Base-by-base conservation (phyloP, 1,140 invertebrate species). In the Ectropis grisescens region DNA sequence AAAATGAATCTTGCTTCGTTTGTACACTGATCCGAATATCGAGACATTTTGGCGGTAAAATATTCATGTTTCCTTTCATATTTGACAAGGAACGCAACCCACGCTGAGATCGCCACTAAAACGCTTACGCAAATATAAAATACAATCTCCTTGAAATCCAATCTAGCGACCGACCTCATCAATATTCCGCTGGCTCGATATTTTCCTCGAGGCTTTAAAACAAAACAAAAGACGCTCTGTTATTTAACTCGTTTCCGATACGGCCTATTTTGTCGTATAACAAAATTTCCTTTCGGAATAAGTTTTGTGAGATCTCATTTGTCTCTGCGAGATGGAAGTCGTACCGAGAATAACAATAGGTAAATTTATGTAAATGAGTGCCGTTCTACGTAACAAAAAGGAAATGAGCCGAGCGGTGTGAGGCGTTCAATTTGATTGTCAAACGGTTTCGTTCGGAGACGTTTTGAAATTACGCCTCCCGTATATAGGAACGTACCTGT, bases 201-300 rank as follows among this genome's bases (percentile, higher is more conserved):
- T 76, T 76, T 68, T 67, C 57, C 51, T 47, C 41, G 59, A 58
- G 58, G 51, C 58, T 55, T 57, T 45, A 56, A 62, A 72, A 69
- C 67, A 75, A 75, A 75, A 69, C 58, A 59, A 60, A 67, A 74
- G 68, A 65, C 66, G 59, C 24, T 60, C 51, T 65, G 66, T 70
- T 74, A 72, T 67, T 75, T 72, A 70, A 76, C 69, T 74, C 64
- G 61, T 80, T 80, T 80, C 68, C 70, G 70, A 79, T 75, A 75
- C 62, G 48, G 60, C 62, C 62, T 60, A 53, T 41, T 43, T 49
- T 52, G 53, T 47, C 58, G 67, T 72, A 68, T 62, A 51, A 67
- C 70, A 70, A 26, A 75, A 79, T 75, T 75, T 69, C 65, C 68
- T 66, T 64, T 69, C 50, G 47, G 51, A 53, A 62, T 61, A 68